Conservation (phyloP, 2,113 vertebrate species). For the Rafetus swinhoei region DNA sequence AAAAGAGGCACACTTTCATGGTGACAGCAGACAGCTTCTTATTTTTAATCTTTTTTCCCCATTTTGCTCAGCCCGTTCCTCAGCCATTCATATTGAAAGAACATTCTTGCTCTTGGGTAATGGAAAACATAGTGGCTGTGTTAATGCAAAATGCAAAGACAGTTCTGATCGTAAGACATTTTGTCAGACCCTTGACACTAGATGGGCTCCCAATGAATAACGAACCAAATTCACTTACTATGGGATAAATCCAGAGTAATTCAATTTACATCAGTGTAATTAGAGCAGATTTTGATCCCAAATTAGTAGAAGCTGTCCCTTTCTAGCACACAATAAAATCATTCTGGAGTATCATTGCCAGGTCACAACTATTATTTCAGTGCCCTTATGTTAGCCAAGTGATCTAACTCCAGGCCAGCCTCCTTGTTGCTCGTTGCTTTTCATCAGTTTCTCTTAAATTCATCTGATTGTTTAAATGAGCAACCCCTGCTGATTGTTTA, state of each 20-base stretch:
- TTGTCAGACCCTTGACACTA: conserved; percentile 61
- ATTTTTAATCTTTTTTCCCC: not conserved
- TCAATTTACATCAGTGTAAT: conserved; percentile 59
- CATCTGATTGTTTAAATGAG: not conserved
- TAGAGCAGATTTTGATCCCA: not conserved
- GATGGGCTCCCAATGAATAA: conserved; percentile 54
- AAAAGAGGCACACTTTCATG: not conserved
- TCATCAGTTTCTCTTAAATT: not conserved
- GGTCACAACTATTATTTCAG: not conserved
- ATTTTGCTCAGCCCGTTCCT: not conserved
- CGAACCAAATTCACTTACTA: conserved; percentile 43
- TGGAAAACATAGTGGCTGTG: conserved; percentile 47
- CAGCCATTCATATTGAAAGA: not conserved
- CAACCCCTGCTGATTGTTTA: not conserved
- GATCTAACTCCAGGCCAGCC: not conserved
- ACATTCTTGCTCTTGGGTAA: not conserved
- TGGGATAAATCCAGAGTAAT: not conserved
- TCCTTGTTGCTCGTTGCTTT: not conserved
- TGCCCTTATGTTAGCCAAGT: not conserved
- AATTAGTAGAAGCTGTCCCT: not conserved
- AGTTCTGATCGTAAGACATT: conserved; percentile 55
- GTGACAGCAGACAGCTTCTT: not conserved
- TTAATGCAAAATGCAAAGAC: conserved; percentile 66
- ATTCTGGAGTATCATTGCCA: not conserved
- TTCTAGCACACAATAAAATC: not conserved